Base-by-base conservation (phyloP, 2,888 invertebrate genomes). In the Lordiphosa fenestrarum region DNA sequence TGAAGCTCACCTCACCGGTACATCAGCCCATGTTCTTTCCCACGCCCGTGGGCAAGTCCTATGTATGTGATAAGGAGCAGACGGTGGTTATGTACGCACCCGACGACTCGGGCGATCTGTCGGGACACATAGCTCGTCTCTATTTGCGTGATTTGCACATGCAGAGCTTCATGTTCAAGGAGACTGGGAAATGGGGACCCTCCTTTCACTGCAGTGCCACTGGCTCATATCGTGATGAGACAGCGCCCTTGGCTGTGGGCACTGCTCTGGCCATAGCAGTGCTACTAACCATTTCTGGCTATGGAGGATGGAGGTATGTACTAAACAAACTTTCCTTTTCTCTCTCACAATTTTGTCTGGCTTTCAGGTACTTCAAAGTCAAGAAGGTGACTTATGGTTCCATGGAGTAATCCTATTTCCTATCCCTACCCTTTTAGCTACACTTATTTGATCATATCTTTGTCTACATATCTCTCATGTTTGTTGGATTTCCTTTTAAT, bases 361-460 rank as follows among this genome's bases (percentile, higher is more conserved):
- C 15, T 71, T 95, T 93, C 91, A 93, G 96, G 78, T 95, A 96
- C 86, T 92, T 96, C 87, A 95, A 96, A 89, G 93, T 96, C 46
- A 96, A 96, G 90, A 96, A 96, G 89, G 95, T 96, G 2, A 95
- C 96, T 85, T 97, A 97, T 86, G 96, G 96, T 86, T 95, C 95
- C 9, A 96, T 97, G 96, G 95, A 96, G 90, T 96, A 93, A 86
- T 13, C 33, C 15, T 10, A 1, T 2, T 1, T 1, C 15, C 15
- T 1, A 15, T 15, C 15, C n/a, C 21, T 10, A 38, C 13, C 15
- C 40, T 19, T 30, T 30, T 36, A 38, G 57, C 48, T 54, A 39
- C 15, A 59, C 57, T 64, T 67, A 63, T 41, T 72, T 61, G 36
- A 68, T 61, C 67, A 71, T 57, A 58, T 62, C 56, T 62, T 69